These are phyloP conservation scores for Trypoxylus dichotomus DNA, from an alignment of 1,140 invertebrate species.

Conservation along the genomic window DNA sequence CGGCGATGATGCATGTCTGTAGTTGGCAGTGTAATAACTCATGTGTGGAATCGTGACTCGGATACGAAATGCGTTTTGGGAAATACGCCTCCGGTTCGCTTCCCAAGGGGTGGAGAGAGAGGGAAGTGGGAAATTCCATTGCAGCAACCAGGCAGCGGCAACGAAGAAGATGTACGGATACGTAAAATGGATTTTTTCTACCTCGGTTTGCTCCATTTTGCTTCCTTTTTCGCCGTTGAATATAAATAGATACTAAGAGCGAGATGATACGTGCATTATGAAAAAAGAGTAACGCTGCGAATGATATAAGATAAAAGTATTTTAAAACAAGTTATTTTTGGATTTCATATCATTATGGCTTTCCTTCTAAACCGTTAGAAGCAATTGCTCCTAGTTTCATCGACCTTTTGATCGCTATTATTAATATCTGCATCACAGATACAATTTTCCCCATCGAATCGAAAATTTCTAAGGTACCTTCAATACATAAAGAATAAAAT, in stretches of 20 bases:
- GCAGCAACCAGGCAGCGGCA: neutral
- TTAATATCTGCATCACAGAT: too few species aligned
- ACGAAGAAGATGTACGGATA: neutral
- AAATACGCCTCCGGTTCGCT: neutral
- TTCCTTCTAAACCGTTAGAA: too few species aligned
- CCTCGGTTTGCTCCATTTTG: neutral
- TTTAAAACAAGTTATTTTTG: too few species aligned
- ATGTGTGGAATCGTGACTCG: slow-evolving; percentile 25
- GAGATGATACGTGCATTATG: neutral
- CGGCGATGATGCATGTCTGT: slow-evolving; percentile 29
- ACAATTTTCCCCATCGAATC: too few species aligned
- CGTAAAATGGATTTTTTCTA: neutral
- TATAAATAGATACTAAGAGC: neutral
- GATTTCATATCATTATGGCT: too few species aligned
- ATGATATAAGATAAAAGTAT: too few species aligned
- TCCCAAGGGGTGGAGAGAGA: neutral
- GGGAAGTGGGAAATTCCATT: neutral
- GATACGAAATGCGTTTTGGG: slow-evolving; percentile 21
- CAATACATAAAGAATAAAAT: too few species aligned
- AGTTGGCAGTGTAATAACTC: slow-evolving; percentile 31
- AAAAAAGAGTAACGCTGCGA: too few species aligned
- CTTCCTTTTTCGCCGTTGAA: neutral
- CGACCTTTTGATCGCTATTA: too few species aligned
- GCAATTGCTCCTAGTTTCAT: too few species aligned
- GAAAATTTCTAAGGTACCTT: too few species aligned